Conservation (phyloP, 1,140 invertebrate species). For the Brachionus koreanus region DNA sequence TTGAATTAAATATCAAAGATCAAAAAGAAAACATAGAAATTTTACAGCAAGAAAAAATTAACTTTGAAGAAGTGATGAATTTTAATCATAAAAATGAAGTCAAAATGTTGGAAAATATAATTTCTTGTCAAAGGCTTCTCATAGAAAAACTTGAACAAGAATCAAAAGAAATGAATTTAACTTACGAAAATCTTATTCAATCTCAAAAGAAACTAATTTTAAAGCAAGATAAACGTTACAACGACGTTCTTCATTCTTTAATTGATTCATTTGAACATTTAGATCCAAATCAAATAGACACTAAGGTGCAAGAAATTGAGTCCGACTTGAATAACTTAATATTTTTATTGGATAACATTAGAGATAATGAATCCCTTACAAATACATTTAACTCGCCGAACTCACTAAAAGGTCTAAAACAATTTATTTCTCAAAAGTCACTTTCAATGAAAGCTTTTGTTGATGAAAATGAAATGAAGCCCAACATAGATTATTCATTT, state of each 20-base stretch:
- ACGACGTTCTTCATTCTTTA: constrained; percentile 13
- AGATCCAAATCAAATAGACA: not conserved
- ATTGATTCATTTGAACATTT: constrained; percentile 15
- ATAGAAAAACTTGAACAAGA: constrained; percentile 4
- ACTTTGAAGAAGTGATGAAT: not conserved
- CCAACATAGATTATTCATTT: not conserved
- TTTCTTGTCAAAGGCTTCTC: not conserved
- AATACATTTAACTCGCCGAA: not conserved
- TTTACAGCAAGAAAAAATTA: not conserved
- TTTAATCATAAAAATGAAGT: not conserved
- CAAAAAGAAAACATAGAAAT: not conserved
- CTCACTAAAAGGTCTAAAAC: not conserved
- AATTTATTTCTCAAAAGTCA: not conserved
- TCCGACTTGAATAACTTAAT: constrained; percentile 22
- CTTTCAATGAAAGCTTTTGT: not conserved
- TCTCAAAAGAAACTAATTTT: not conserved
- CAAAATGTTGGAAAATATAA: not conserved
- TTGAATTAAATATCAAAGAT: not conserved
- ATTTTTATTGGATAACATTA: not conserved
- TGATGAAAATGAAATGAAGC: not conserved
- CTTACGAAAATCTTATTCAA: not conserved
- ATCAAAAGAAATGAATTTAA: not conserved
- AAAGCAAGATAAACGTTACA: constrained; percentile 6
- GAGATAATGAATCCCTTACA: not conserved
- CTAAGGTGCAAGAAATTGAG: constrained; percentile 27